phyloP scores from a whole-genome alignment of 2,797 vertebrate species.

The Ataeniobius toweri region DNA sequence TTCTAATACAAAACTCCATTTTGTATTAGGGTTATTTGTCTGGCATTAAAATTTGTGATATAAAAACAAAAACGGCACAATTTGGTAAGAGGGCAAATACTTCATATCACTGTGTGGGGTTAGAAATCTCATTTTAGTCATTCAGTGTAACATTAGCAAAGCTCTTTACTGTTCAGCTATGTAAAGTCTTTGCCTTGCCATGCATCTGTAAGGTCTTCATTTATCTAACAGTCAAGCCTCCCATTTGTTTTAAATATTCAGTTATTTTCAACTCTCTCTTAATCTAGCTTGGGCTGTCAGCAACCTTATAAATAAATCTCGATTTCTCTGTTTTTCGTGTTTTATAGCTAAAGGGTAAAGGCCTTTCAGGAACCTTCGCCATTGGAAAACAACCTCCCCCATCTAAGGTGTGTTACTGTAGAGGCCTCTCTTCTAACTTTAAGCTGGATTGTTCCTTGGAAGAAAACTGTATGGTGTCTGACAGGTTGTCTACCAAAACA shows the following conservation, averaged over 20 bases:
- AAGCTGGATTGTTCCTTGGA: background rate
- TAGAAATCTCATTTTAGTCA: too few species aligned
- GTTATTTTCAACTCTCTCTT: background rate
- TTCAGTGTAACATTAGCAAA: too few species aligned
- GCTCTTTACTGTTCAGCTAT: too few species aligned
- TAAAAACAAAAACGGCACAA: too few species aligned
- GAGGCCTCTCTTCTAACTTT: background rate
- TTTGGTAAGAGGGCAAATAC: too few species aligned
- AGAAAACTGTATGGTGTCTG: background rate
- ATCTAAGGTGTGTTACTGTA: conserved; percentile 70
- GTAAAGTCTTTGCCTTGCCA: too few species aligned
- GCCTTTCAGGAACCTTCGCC: conserved; percentile 93
- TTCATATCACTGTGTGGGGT: too few species aligned
- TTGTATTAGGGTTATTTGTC: too few species aligned
- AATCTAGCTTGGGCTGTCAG: background rate
- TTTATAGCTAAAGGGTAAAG: conserved; percentile 94
- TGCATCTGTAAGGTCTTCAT: background rate
- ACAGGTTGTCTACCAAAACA: background rate
- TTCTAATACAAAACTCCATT: too few species aligned
- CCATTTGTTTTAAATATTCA: background rate
- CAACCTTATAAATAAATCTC: background rate
- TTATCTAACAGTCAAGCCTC: background rate
- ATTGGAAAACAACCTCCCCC: conserved; percentile 84
- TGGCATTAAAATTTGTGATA: too few species aligned
- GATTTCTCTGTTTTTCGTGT: background rate